Conservation (phyloP, 23 tunicate species). For the Halocynthia roretzi region DNA sequence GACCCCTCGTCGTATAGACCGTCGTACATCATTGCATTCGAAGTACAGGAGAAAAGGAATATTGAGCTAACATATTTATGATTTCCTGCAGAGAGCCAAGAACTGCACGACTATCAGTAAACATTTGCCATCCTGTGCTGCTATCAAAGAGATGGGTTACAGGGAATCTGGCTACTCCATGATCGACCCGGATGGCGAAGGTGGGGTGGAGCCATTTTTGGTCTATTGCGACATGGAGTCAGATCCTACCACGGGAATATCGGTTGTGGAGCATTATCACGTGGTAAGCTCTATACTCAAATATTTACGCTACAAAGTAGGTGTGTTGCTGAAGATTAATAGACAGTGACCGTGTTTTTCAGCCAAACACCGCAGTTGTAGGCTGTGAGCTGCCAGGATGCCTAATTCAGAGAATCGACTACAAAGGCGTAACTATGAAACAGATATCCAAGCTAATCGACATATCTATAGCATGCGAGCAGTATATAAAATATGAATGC, state of each 20-base stretch:
- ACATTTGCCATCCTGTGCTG: slow-evolving; percentile 95
- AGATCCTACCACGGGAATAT: slow-evolving; percentile 71
- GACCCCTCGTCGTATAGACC: background rate
- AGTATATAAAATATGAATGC: slow-evolving; percentile 87
- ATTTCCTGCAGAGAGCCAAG: slow-evolving; percentile 37
- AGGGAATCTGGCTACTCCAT: slow-evolving; percentile 81
- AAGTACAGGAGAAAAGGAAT: no score
- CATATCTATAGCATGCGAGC: slow-evolving; percentile 89
- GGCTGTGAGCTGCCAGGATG: slow-evolving; percentile 89
- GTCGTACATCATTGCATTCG: background rate
- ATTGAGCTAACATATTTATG: background rate
- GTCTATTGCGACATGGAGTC: slow-evolving; percentile 97
- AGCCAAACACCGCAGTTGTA: slow-evolving; percentile 45
- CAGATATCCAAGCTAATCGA: slow-evolving; percentile 66
- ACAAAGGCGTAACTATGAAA: slow-evolving; percentile 55
- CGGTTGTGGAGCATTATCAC: slow-evolving; percentile 55
- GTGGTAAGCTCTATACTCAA: slow-evolving; percentile 22
- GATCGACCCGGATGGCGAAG: slow-evolving; percentile 99
- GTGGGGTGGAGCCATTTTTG: slow-evolving; percentile 81
- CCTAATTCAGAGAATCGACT: slow-evolving; percentile 36
- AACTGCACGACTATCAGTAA: slow-evolving; percentile 82
- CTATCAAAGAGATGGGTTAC: slow-evolving; percentile 92
- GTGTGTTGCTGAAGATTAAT: background rate
- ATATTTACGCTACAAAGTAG: background rate
- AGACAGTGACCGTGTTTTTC: background rate